phyloP scores from a whole-genome alignment of 2,113 vertebrate genomes.

The Ophiodon elongatus region DNA sequence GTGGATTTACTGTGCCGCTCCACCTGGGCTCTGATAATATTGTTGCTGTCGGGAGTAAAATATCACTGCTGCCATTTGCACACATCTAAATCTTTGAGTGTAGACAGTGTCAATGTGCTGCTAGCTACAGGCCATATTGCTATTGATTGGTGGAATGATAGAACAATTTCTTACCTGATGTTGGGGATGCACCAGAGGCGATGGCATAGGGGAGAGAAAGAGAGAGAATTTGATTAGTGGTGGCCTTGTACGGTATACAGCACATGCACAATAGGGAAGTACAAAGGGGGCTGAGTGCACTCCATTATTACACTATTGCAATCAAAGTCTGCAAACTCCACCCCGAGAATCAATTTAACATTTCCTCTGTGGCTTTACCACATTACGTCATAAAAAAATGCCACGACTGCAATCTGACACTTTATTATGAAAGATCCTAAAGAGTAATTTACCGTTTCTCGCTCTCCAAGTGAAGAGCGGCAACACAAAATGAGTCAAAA shows the following conservation, averaged over 20 bases:
- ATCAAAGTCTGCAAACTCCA: conserved; percentile 63
- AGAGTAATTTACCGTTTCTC: conserved; percentile 26
- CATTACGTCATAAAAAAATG: conserved; percentile 46
- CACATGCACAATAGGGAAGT: conserved; percentile 63
- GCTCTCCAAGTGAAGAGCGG: not conserved
- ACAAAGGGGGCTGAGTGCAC: conserved; percentile 46
- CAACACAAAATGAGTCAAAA: not conserved
- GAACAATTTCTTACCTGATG: conserved; percentile 84
- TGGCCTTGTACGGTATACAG: conserved; percentile 71
- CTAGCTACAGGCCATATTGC: conserved; percentile 78
- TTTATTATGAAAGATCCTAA: conserved; percentile 29
- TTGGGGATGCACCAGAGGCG: conserved; percentile 76
- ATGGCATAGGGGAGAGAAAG: conserved; percentile 65
- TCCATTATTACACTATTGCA: conserved; percentile 62
- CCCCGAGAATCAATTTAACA: conserved; percentile 58
- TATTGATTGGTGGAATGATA: conserved; percentile 81
- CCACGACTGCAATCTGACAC: conserved; percentile 36
- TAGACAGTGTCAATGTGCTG: conserved; percentile 60
- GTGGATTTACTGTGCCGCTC: conserved; percentile 73
- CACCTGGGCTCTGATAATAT: conserved; percentile 75
- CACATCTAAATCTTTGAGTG: conserved; percentile 79
- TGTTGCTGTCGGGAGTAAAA: conserved; percentile 77
- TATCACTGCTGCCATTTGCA: conserved; percentile 77
- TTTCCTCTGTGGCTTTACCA: conserved; percentile 53
- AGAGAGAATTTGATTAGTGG: conserved; percentile 79